phyloP scores from a whole-genome alignment of 1,140 invertebrate species.

The Atta texana region DNA sequence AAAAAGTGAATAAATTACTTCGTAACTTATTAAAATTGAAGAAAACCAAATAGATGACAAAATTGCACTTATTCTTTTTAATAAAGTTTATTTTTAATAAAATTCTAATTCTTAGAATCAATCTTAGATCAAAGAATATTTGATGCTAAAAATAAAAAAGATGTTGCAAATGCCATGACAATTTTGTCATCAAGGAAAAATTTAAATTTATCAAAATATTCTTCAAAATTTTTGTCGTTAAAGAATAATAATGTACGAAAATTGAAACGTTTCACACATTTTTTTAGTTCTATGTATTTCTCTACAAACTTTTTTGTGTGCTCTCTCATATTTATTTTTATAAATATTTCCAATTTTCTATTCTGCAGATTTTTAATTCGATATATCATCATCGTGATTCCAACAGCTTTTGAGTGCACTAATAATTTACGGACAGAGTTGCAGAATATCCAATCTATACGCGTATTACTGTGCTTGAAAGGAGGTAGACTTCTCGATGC shows the following conservation, averaged over 20 bases:
- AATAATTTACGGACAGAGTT: constrained; percentile 19
- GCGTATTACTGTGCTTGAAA: background rate
- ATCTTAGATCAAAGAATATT: background rate
- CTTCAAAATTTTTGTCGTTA: background rate
- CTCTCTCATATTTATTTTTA: no score
- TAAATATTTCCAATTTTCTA: background rate
- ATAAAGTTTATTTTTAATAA: background rate
- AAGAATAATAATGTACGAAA: background rate
- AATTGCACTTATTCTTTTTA: background rate
- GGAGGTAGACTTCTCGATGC: constrained; percentile 17
- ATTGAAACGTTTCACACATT: background rate
- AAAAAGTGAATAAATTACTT: background rate
- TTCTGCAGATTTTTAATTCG: background rate
- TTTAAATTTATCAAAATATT: no score
- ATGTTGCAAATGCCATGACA: background rate
- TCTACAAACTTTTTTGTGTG: background rate
- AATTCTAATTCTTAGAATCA: background rate
- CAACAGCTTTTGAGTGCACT: background rate
- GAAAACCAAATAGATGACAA: background rate
- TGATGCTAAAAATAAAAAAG: background rate
- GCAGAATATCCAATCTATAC: background rate
- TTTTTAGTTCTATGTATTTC: background rate
- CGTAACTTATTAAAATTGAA: background rate
- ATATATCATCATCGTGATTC: background rate
- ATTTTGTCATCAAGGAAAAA: no score